Evolutionary conservation across 2,888 invertebrate genomes (phyloP), one percentile per base, ranked within the genome.

Genomic region (Megaustenia siamemsis): DNA sequence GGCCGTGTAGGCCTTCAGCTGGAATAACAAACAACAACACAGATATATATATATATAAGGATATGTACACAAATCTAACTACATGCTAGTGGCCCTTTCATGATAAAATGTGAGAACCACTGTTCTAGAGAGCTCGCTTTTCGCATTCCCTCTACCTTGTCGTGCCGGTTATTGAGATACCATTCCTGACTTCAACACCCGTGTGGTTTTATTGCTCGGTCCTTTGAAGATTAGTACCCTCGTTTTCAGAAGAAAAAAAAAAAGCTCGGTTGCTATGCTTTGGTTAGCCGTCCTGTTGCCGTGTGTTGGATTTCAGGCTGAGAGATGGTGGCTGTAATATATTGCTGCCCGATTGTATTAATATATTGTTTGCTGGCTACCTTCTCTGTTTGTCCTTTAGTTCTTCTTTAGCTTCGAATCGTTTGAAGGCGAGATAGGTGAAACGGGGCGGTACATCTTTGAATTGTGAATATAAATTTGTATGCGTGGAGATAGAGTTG

Each of bases 191-290:
- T 66, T 78, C 78, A 63, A 66, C 66, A 45, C 78, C 28, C 40
- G 78, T 28, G 40, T 66, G 78, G 63, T 63, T 78, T 78, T 78
- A 78, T 63, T 40, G 78, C 63, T 18, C 15, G 10, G 45, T 21
- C 78, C 78, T 78, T 78, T 78, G 78, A 78, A 78, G 78, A 78
- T 78, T 78, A 28, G 78, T 78, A 78, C 63, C 66, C 78, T 40
- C 18, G 43, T 40, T 71, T 71, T 43, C 6, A 10, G 40, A 21
- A 68, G 63, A 66, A 66, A 66, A 40, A 69, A 69, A 69, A 69
- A 69, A 38, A 24, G 15, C 43, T 21, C 45, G 66, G 78, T 78
- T 78, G 78, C 78, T 78, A 78, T 45, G 78, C 78, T 60, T 78
- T 66, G 60, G 78, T 43, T 60, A 28, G 28, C 32, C 40, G 45